These are phyloP conservation scores for Pithys albifrons DNA, from an alignment of 2,113 vertebrate genomes.

Conservation along the genomic window DNA sequence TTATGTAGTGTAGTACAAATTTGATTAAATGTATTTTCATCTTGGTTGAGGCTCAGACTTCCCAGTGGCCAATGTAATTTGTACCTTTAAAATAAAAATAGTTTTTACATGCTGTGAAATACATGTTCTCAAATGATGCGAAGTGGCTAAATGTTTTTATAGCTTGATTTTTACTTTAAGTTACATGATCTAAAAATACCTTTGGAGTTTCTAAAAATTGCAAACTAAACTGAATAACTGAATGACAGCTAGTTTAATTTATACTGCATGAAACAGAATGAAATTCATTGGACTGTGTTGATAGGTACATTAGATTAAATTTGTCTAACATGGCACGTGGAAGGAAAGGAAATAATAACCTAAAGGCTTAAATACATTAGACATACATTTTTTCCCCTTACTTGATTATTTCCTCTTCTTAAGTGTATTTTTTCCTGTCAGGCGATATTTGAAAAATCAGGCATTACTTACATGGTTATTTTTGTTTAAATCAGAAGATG, in stretches of 20 bases:
- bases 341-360: neutral
- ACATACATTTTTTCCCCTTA: neutral
- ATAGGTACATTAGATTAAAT: neutral
- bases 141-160: neutral
- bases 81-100: neutral
- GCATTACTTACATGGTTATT: neutral
- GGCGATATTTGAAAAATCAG: neutral
- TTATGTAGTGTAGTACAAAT: neutral
- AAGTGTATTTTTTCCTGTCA: neutral
- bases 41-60: neutral
- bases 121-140: neutral
- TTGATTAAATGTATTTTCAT: neutral
- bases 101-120: neutral
- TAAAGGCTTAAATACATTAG: neutral
- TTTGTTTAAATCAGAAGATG: constrained; percentile 80
- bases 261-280: neutral
- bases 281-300: neutral
- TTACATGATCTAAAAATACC: neutral
- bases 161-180: neutral
- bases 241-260: neutral
- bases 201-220: neutral
- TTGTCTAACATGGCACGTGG: neutral
- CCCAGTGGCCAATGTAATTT: neutral
- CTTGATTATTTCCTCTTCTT: neutral
- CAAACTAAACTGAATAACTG: neutral